Evolutionary conservation across 2,888 invertebrate species (phyloP), one percentile per base, ranked within the genome.

Genomic region (Limnephilus auricula): DNA sequence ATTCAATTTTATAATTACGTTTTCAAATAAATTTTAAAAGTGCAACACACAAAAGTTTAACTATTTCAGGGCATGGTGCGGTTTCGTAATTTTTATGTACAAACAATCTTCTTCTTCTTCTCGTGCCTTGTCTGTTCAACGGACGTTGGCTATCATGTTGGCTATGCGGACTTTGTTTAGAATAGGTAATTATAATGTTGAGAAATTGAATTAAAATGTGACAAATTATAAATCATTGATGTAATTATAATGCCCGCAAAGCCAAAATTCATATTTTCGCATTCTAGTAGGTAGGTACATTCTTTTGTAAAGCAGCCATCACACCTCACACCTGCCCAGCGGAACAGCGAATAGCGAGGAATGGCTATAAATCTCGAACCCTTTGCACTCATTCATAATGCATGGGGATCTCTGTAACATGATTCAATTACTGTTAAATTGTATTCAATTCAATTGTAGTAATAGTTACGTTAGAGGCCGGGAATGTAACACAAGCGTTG

Each of bases 351-450:
- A 32, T 15, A 15, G 18, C 30, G 32, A 31, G 30, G 32, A 80
- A 80, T 4, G 32, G 80, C 80, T 31, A 80, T 80, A 80, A 80
- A 32, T 80, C 18, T 31, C 32, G 5, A 80, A 80, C 32, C 80
- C 80, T 80, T 80, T 80, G 31, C 18, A 80, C 80, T 65, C 65
- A 65, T 65, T 65, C 65, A 65, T 65, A 65, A 65, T 65, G 25
- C 65, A 65, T 9, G 25, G 9, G n/a, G 65, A 65, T 65, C 65
- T 65, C 65, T 25, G 65, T 65, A 25, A 65, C 65, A 65, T 65
- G 65, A 65, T 65, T 65, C 65, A 65, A 65, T 65, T 65, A 65
- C 65, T 65, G 65, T 65, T 65, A 65, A 65, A 65, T 65, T 65
- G 5, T 25, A 65, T 65, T 65, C 65, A 65, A 65, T 65, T n/a